phyloP scores from a whole-genome alignment of 2,888 invertebrate species.

The Agrypnus murinus region DNA sequence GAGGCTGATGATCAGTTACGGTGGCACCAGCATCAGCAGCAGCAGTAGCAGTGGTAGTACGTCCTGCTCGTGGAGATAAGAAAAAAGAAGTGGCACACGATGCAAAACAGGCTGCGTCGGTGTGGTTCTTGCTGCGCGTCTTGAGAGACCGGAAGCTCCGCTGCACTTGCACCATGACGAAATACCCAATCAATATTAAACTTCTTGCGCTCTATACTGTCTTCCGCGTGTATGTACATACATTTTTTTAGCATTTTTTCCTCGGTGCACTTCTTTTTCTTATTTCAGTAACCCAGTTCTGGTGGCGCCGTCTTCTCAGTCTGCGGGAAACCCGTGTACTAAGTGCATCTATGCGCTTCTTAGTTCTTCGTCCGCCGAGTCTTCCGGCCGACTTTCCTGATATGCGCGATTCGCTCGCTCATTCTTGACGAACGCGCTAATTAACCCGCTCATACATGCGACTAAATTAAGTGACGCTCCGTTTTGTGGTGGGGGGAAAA shows the following conservation, averaged over 20 bases:
- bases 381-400: constrained; percentile 46
- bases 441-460: constrained; percentile 59
- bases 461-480: constrained; percentile 56
- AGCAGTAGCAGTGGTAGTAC: no score
- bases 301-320: constrained; percentile 68
- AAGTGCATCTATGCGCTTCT: constrained; percentile 64
- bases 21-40: no score
- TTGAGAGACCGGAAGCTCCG: constrained; percentile 48
- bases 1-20: not conserved
- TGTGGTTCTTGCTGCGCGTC: constrained; percentile 43
- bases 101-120: constrained; percentile 20
- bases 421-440: constrained; percentile 59
- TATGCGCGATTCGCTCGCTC: constrained; percentile 55
- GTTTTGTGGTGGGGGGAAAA: constrained; percentile 52
- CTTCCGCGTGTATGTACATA: constrained; percentile 72
- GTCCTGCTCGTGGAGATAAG: not conserved
- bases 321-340: constrained; percentile 69
- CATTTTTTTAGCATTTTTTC: constrained; percentile 70
- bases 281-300: constrained; percentile 72
- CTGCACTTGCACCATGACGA: constrained; percentile 64
- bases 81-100: constrained; percentile 33
- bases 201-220: constrained; percentile 70
- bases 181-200: constrained; percentile 72
- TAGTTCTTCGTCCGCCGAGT: constrained; percentile 54
- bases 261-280: constrained; percentile 66